These are phyloP conservation scores for Sphaerophoria rueppellii DNA, from an alignment of 2,888 invertebrate genomes.

Conservation along the genomic window DNA sequence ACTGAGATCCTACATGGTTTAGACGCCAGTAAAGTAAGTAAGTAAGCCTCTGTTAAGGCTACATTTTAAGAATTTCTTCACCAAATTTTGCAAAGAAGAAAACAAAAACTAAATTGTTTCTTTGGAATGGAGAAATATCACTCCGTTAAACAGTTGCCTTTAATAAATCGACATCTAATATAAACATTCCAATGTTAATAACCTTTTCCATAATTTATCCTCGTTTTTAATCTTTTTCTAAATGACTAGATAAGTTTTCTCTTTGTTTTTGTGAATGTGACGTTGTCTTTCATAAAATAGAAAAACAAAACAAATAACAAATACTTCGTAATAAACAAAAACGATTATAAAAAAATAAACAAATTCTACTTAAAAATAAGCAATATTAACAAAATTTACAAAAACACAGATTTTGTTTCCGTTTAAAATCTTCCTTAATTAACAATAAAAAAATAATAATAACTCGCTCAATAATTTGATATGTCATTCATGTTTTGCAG, in stretches of 20 bases:
- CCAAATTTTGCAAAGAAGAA: neutral
- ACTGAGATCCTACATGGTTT: too few species aligned
- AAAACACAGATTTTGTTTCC: slow-evolving; percentile 65
- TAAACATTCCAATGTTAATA: slow-evolving; percentile 63
- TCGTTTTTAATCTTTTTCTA: slow-evolving; percentile 31
- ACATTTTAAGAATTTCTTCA: too few species aligned
- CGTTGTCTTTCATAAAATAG: slow-evolving; percentile 69
- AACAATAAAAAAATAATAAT: slow-evolving; percentile 20
- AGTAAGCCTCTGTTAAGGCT: too few species aligned
- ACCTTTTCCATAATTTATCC: slow-evolving; percentile 13
- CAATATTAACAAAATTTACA: slow-evolving; percentile 44
- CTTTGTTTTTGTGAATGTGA: slow-evolving; percentile 30
- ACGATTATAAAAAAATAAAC: slow-evolving; percentile 16
- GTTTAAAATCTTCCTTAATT: slow-evolving; percentile 50
- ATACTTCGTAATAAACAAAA: slow-evolving; percentile 25
- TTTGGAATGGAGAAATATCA: slow-evolving; percentile 65
- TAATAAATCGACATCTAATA: slow-evolving; percentile 60
- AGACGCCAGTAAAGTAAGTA: too few species aligned
- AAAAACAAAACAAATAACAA: slow-evolving; percentile 67
- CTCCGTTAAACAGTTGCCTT: slow-evolving; percentile 65
- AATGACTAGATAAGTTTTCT: slow-evolving; percentile 65
- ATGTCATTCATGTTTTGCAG: slow-evolving; percentile 74
- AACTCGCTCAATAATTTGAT: slow-evolving; percentile 72
- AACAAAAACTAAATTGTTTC: slow-evolving; percentile 2
- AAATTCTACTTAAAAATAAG: slow-evolving; percentile 21